Evolutionary conservation across 2,888 invertebrate genomes (phyloP).

Genomic region (Chaetoderma sp.): DNA sequence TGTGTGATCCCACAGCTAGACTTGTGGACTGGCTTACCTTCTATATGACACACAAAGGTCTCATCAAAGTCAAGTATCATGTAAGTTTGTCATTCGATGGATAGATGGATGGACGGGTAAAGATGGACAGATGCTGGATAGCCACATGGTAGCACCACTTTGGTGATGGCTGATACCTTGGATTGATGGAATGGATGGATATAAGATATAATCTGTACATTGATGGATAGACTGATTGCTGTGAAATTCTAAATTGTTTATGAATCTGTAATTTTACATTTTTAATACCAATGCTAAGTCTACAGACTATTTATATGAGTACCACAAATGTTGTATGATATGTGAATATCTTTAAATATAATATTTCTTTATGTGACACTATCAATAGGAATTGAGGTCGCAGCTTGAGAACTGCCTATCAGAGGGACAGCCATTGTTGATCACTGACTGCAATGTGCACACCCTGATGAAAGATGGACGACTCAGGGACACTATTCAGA

Average conservation of each 20-base stretch:
- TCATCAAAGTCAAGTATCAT: constrained; percentile 63
- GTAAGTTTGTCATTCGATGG: constrained; percentile 54
- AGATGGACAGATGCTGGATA: not conserved
- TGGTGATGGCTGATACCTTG: not conserved
- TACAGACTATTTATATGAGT: too few species aligned
- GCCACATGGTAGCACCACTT: not conserved
- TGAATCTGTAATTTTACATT: too few species aligned
- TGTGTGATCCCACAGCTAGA: constrained; percentile 66
- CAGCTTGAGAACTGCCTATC: constrained; percentile 68
- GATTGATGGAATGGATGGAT: too few species aligned
- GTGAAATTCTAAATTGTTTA: too few species aligned
- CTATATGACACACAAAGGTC: constrained; percentile 51
- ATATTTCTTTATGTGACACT: too few species aligned
- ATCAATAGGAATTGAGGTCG: constrained; percentile 65
- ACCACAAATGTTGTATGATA: too few species aligned
- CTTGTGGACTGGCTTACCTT: constrained; percentile 62
- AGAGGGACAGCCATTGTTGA: constrained; percentile 64
- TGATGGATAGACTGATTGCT: too few species aligned
- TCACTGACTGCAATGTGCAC: constrained; percentile 65
- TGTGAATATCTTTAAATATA: too few species aligned
- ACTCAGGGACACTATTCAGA: constrained; percentile 58
- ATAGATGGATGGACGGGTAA: too few species aligned
- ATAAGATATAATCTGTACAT: too few species aligned
- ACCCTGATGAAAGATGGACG: constrained; percentile 56
- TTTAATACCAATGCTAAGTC: too few species aligned